A percentile compares a stretch with the other conserved stretches of the same genome.
Evolutionary conservation across 2,113 vertebrate genomes (phyloP).

Genomic region (Perccottus glenii): DNA sequence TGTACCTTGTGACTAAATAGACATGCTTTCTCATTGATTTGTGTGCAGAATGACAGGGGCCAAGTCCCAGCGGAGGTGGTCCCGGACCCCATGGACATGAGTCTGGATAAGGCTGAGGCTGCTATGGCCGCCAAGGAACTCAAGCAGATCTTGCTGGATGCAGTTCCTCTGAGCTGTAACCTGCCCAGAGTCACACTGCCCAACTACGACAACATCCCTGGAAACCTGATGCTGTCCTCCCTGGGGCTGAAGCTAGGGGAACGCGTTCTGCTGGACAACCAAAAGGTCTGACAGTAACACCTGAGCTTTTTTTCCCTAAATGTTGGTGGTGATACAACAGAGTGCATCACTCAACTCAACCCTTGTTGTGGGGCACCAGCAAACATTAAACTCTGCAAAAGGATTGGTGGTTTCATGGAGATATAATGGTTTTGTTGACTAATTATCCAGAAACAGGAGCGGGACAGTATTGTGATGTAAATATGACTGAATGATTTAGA

Average conservation of each 20-base stretch:
- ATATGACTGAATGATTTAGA: too few species aligned
- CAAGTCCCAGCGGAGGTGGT: slow-evolving; percentile 89
- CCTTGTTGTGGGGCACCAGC: too few species aligned
- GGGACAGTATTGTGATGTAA: too few species aligned
- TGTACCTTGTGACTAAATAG: neutral
- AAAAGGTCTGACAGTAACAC: slow-evolving; percentile 78
- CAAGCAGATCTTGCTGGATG: slow-evolving; percentile 86
- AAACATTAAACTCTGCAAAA: too few species aligned
- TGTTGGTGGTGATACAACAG: too few species aligned
- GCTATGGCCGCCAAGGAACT: slow-evolving; percentile 92
- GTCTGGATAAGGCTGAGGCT: slow-evolving; percentile 88
- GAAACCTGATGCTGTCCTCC: slow-evolving; percentile 88
- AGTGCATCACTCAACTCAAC: too few species aligned
- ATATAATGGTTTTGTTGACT: too few species aligned
- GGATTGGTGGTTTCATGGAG: too few species aligned
- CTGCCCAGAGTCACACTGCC: slow-evolving; percentile 88
- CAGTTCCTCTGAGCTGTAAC: slow-evolving; percentile 88
- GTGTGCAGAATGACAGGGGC: slow-evolving; percentile 86
- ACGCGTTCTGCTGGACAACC: slow-evolving; percentile 84
- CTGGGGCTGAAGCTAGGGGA: slow-evolving; percentile 89
- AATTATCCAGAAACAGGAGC: too few species aligned
- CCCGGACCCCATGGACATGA: slow-evolving; percentile 94
- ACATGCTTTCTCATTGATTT: neutral
- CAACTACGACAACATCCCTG: slow-evolving; percentile 94
- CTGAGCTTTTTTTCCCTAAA: too few species aligned